A percentile compares a stretch with the other conserved stretches of the same genome.
These are phyloP conservation scores for Bubo bubo DNA, from an alignment of 2,113 vertebrate species.

Conservation along the genomic window DNA sequence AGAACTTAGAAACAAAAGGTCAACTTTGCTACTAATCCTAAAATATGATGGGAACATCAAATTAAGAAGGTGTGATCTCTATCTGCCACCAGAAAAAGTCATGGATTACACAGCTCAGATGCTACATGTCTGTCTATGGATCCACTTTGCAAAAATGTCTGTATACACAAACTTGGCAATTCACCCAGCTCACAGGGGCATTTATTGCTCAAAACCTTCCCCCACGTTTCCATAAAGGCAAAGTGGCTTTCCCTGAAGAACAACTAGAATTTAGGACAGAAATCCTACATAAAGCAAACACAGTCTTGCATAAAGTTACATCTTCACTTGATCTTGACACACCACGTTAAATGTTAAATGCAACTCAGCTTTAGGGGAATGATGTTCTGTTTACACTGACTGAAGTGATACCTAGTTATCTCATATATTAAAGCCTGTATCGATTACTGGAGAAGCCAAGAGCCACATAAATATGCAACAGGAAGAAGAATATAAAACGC, in stretches of 20 bases:
- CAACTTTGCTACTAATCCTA: neutral
- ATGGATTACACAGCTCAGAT: neutral
- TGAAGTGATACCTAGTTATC: neutral
- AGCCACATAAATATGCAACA: conserved; percentile 14
- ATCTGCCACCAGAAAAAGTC: neutral
- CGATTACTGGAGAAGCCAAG: neutral
- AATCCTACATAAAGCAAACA: neutral
- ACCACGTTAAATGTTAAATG: neutral
- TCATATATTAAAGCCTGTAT: neutral
- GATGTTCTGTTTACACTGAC: neutral
- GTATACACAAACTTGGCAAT: neutral
- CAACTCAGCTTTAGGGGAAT: neutral
- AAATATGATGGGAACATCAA: neutral
- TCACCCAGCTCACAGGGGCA: neutral
- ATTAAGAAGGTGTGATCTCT: neutral
- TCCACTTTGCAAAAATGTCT: neutral
- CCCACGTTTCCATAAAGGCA: neutral
- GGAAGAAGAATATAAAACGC: neutral
- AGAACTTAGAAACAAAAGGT: neutral
- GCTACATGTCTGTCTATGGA: neutral
- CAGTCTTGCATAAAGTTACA: neutral
- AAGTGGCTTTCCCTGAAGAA: neutral
- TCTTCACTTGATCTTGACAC: neutral
- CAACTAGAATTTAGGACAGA: neutral
- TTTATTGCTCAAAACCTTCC: neutral